Base-by-base conservation (phyloP, 2,797 vertebrate species). In the Hydrophis major region DNA sequence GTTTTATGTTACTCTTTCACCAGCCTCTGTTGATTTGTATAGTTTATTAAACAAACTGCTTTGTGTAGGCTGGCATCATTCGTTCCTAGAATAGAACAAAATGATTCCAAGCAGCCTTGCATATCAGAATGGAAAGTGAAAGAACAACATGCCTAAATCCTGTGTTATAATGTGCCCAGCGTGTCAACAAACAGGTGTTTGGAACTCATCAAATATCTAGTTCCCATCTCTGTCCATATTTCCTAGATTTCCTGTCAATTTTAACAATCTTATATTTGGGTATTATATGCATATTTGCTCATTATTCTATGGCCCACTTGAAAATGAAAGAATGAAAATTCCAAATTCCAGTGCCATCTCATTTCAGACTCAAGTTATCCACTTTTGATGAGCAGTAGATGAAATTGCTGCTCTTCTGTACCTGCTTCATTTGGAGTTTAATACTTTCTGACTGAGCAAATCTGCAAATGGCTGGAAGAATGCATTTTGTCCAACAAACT, bases 41-140 rank as follows among this genome's bases (percentile, higher is more conserved):
- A 78, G n/a, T 91, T 47, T 50, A 5, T 28, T 37, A 91, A 89
- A 11, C 57, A 0, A 63, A 6, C 63, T 32, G 37, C 20, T 20
- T 13, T 91, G 90, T 91, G 89, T n/a, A 6, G 50, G 78, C 78
- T 78, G 92, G 74, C 16, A 92, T 83, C 93, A 89, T 89, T 66
- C 61, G 86, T 20, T 56, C 92, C 53, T 93, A 90, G 93, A 94
- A 93, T 69, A 5, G 28, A 4, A 60, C 87, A 53, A 78, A 60
- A 55, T 2, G 0, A 59, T 22, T 55, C 60, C 47, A 53, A 55
- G 42, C 61, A 25, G 28, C 28, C n/a, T 63, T 12, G 20, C 22
- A 27, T 25, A 18, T 66, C 32, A 57, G 86, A 56, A 27, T 91
- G 32, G 78, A 91, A 50, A 57, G 4, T 11, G 20, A 60, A 14